Conservation (phyloP, 2,797 vertebrate genomes). For the Cottoperca gobio region DNA sequence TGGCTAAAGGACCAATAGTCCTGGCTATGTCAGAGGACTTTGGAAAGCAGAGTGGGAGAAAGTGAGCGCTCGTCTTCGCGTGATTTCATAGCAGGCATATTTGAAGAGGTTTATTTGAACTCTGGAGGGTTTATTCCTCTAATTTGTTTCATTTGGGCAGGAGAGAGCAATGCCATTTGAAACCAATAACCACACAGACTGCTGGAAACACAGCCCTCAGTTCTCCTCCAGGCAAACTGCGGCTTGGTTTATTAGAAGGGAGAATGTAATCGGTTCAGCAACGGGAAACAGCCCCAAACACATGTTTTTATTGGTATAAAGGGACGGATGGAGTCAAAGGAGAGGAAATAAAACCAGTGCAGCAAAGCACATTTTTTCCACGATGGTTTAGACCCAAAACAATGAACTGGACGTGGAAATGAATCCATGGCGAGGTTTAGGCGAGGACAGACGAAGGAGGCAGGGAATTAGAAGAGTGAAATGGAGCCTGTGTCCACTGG, state of each 20-base stretch:
- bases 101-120: constrained; percentile 60
- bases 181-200: constrained; percentile 51
- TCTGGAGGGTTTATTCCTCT: constrained; percentile 62
- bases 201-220: constrained; percentile 24
- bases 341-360: constrained; percentile 34
- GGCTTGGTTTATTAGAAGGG: constrained; percentile 35
- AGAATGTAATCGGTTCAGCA: constrained; percentile 49
- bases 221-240: constrained; percentile 42
- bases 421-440: not conserved
- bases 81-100: constrained; percentile 47
- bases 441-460: not conserved
- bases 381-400: constrained; percentile 5
- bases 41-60: constrained; percentile 60
- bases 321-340: constrained; percentile 28
- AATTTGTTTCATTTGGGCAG: constrained; percentile 67
- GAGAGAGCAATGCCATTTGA: constrained; percentile 38
- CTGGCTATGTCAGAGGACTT: constrained; percentile 63
- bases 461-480: not conserved
- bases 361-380: constrained; percentile 8
- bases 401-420: constrained; percentile 3
- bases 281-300: constrained; percentile 46
- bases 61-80: constrained; percentile 35
- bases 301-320: constrained; percentile 49
- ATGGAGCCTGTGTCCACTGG: constrained; percentile 2
- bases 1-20: constrained; percentile 50